These are phyloP conservation scores for Lagopus leucura DNA, from an alignment of 2,113 vertebrate species.

Conservation along the genomic window DNA sequence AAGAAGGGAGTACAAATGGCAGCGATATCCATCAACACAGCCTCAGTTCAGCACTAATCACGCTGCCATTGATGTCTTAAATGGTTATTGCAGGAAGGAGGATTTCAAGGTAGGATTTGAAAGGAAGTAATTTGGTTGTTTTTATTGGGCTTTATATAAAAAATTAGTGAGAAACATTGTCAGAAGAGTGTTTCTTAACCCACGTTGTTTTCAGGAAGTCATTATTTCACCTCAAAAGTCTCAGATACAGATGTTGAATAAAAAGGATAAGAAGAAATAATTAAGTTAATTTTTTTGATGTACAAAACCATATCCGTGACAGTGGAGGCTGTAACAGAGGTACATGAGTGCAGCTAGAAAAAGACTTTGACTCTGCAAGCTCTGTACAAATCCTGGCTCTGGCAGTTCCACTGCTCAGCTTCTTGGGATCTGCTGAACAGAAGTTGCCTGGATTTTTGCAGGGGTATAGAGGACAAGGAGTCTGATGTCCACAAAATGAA, in stretches of 20 bases:
- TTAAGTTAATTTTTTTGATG: constrained; percentile 9
- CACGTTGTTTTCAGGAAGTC: not conserved
- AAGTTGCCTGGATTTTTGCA: not conserved
- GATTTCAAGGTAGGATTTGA: not conserved
- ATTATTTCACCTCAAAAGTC: not conserved
- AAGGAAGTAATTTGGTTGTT: not conserved
- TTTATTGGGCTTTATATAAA: not conserved
- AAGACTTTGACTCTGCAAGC: not conserved
- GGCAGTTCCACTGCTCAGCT: not conserved
- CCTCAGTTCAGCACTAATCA: not conserved
- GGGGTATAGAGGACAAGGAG: not conserved
- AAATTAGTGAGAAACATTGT: not conserved
- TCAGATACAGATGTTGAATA: not conserved
- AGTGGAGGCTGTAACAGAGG: not conserved
- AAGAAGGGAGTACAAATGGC: not conserved
- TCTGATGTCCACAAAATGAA: constrained; percentile 2
- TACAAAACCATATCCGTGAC: not conserved
- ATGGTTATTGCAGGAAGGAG: not conserved
- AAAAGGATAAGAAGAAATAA: not conserved
- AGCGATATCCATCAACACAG: not conserved
- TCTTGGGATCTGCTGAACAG: not conserved
- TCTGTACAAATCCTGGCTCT: not conserved
- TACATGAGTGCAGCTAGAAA: not conserved
- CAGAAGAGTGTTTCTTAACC: not conserved
- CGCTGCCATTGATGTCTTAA: not conserved